Percentiles rank a stretch among this genome's conserved stretches.
Evolutionary conservation across 2,113 vertebrate genomes (phyloP).

Genomic region (Nettapus auritus): DNA sequence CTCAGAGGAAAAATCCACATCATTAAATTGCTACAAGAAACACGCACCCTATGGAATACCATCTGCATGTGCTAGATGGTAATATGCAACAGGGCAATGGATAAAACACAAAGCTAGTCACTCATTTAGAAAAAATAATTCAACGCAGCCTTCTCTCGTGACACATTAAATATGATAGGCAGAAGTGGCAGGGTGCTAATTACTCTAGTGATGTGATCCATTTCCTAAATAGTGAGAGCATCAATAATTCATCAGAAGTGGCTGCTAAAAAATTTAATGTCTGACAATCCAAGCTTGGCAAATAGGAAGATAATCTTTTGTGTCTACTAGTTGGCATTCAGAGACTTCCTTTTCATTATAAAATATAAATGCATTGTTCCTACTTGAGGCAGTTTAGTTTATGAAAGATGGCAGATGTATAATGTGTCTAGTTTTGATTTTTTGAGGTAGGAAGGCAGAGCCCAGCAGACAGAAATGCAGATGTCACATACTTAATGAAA

Average conservation of each 20-base stretch:
- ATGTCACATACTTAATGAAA: constrained; percentile 68
- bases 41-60: neutral
- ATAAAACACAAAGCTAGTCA: constrained; percentile 54
- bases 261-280: constrained; percentile 78
- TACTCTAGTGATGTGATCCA: constrained; percentile 76
- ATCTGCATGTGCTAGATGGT: neutral
- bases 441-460: constrained; percentile 63
- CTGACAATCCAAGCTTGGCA: constrained; percentile 67
- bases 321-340: constrained; percentile 74
- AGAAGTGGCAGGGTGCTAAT: constrained; percentile 79
- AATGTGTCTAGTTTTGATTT: constrained; percentile 68
- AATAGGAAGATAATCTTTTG: constrained; percentile 73
- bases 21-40: neutral
- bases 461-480: constrained; percentile 61
- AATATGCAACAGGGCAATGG: neutral
- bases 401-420: constrained; percentile 76
- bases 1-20: neutral
- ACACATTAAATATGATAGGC: constrained; percentile 74
- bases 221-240: constrained; percentile 77
- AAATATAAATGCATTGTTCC: constrained; percentile 74
- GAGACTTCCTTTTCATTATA: constrained; percentile 74
- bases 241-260: constrained; percentile 81
- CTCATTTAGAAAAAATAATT: constrained; percentile 48
- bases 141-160: constrained; percentile 44
- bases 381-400: constrained; percentile 66